Base-by-base conservation (phyloP, 2,797 vertebrate genomes). In the Onychomys leucogaster region DNA sequence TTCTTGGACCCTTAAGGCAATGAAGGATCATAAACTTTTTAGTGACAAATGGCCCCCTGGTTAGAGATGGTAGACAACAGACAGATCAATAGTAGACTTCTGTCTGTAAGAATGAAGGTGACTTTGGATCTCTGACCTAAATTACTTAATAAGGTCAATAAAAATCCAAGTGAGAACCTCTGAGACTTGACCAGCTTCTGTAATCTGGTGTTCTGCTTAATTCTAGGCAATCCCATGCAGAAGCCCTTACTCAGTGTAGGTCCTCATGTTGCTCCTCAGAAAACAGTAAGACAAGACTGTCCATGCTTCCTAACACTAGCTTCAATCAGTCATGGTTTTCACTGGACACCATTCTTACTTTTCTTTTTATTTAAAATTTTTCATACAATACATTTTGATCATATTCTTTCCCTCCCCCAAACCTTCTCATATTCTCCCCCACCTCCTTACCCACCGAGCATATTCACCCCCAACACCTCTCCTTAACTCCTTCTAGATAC, bases 121-220 rank as follows among this genome's bases (percentile, higher is more conserved):
- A 29, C 19, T 63, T 86, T 12, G 10, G 6, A 73, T 77, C 90
- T n/a, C 27, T 90, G 41, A 75, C 65, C 10, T 55, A 69, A 59
- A 23, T 90, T 85, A 93, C 9, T 83, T 88, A 94, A 17, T 59
- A 88, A n/a, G 5, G 7, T 52, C 25, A 93, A 77, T 27, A 57
- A 57, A 89, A 92, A 94, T 59, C 89, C 41, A 89, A 55, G 76
- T 81, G 55, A 95, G 9, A 82, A 84, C 10, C 46, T 87, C 41
- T 5, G 55, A 89, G 65, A 89, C 19, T 77, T 92, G 84, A 63
- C n/a, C 76, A 76, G 34, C 9, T 59, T 94, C 63, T 78, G 0
- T 49, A 37, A n/a, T 61, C 93, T 4, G 29, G 29, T 75, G 65
- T 86, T 85, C 12, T 82, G 8, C 52, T n/a, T n/a, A 85, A 43